These are phyloP conservation scores for Plebejus argus DNA, from an alignment of 2,888 invertebrate genomes.

Conservation along the genomic window DNA sequence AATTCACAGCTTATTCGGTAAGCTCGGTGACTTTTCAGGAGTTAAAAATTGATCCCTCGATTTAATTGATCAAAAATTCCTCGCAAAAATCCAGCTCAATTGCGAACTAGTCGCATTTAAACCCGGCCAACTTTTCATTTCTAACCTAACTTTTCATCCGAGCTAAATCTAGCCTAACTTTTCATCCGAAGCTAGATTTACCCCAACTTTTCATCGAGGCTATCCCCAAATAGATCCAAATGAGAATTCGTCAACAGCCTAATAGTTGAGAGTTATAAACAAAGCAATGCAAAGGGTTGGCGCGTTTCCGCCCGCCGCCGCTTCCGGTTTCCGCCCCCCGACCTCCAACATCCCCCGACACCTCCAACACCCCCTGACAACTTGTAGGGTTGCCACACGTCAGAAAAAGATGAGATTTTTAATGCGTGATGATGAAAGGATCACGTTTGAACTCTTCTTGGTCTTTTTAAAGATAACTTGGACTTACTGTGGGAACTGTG, in stretches of 20 bases:
- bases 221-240: constrained; percentile 36
- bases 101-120: background rate
- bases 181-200: background rate
- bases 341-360: constrained; percentile 38
- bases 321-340: constrained; percentile 55
- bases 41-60: background rate
- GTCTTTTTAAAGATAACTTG: too few species aligned
- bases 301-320: constrained; percentile 66
- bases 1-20: background rate
- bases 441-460: too few species aligned
- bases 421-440: background rate
- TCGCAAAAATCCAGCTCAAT: background rate
- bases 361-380: constrained; percentile 36
- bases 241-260: constrained; percentile 38
- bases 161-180: background rate
- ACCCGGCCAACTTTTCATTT: background rate
- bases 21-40: background rate
- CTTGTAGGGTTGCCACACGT: background rate
- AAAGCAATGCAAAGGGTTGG: constrained; percentile 70
- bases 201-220: constrained; percentile 1
- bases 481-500: too few species aligned
- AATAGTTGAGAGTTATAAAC: constrained; percentile 55
- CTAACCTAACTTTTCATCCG: background rate
- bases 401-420: background rate
- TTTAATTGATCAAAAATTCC: background rate